Conservation (phyloP, 2,797 vertebrate genomes). For the Nyctibius grandis region DNA sequence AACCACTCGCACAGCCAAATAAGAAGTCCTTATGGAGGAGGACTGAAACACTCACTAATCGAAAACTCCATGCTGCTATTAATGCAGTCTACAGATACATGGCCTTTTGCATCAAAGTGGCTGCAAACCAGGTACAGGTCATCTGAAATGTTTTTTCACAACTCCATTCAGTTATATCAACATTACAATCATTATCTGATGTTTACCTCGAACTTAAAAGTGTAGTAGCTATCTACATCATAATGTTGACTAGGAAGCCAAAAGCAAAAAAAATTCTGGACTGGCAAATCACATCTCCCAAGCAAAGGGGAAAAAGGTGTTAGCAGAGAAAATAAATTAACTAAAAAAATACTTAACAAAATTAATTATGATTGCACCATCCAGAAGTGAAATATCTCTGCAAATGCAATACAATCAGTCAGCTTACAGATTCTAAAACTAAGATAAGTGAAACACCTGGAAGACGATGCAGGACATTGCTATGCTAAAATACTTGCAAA, state of each 20-base stretch:
- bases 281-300: background rate
- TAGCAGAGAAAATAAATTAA: background rate
- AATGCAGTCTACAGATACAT: fast-evolving
- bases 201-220: background rate
- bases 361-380: background rate
- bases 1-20: background rate
- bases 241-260: background rate
- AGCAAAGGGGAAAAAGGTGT: background rate
- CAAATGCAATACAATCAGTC: background rate
- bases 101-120: background rate
- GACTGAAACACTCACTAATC: background rate
- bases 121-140: background rate
- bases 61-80: background rate
- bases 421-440: background rate
- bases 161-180: background rate
- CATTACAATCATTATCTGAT: background rate
- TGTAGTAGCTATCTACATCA: background rate
- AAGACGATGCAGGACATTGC: background rate
- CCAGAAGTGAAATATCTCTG: background rate
- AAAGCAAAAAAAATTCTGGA: background rate
- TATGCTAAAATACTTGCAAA: background rate
- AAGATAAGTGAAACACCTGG: background rate
- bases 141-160: background rate
- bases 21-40: background rate
- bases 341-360: background rate